Base-by-base conservation (phyloP, 1,140 invertebrate species). In the Atta texana region DNA sequence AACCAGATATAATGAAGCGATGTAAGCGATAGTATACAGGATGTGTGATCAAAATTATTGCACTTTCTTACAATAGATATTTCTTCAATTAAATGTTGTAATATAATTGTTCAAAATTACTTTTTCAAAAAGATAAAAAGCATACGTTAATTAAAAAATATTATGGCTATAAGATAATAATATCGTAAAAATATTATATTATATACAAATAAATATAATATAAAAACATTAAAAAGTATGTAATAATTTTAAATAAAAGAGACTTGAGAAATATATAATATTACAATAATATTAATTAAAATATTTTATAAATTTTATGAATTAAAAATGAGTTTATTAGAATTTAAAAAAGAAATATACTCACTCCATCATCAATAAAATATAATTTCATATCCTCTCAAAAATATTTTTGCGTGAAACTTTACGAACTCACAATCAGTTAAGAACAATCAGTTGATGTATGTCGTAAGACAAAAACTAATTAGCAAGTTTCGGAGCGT, bases 401-500 rank as follows among this genome's bases (percentile, higher is more conserved):
- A 24, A 39, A 18, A 10, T 28, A 63, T 12, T 78, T 7, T 31
- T 12, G 49, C 24, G 12, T 34, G 57, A 49, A 3, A 49, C 24
- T 21, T 8, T 31, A 31, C 68, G 39, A 82, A 61, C 39, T 74
- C 31, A 24, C 24, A 24, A 24, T 24, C 24, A 18, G 14, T 28
- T 68, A 72, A 72, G 53, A 82, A 82, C 80, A 82, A 72, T 82
- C 24, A 68, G 28, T 3, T 6, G 69, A 82, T 82, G 78, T 16
- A 34, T 72, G 68, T 74, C 55, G 68, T 14, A 82, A 82, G 55
- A 39, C 21, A 53, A 57, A 71, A 39, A 77, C 61, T 59, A 77
- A 77, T 85, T 85, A 85, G 51, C 74, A 44, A 53, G 82, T 85
- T 85, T 85, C 59, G 82, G 59, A 64, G 61, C 59, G 59, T 61